Base-by-base conservation (phyloP, 1,140 invertebrate species). In the Lordiphosa collinella region DNA sequence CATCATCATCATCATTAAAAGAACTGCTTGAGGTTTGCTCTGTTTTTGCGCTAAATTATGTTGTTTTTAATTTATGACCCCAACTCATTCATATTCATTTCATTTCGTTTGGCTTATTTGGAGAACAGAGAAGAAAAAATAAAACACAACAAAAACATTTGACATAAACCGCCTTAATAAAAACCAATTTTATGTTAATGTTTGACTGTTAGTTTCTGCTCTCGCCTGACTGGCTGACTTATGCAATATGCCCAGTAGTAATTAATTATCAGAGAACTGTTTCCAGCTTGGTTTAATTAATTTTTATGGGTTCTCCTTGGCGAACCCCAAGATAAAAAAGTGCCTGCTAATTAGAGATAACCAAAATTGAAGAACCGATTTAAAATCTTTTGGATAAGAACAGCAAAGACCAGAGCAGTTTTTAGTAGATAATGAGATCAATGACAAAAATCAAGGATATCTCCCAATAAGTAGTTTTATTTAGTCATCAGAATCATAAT, bases 81-180 rank as follows among this genome's bases (percentile, higher is more conserved):
- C 22, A 49, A 54, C 70, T 80, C 70, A 62, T 82, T 82, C 54
- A 67, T 61, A 75, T 75, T 80, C 75, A 75, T 49, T 69, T 54
- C 9, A 12, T 14, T 25, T 57, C 34, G 38, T 41, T 48, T 31
- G 46, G 35, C 34, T 60, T 38, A 11, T 50, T 63, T 64, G 48
- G 34, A 43, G 14, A 12, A 36, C 18, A 11, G 22, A 57, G 32
- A 16, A 34, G 10, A 34, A 18, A 11, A 36, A 47, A 14, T 10
- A 13, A 14, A 47, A 47, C 4, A 40, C 14, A 16, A 44, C 16
- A 22, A 44, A 11, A 29, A 9, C 46, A 37, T 46, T 52, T 31
- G 57, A 47, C 50, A 54, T 35, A 18, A 29, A 34, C 22, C n/a
- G 12, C 16, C 58, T 43, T 49, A 56, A 58, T 59, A 70, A 78